Evolutionary conservation across 2,797 vertebrate species (phyloP), one percentile per base, ranked within the genome.

Genomic region (Decapterus maruadsi): DNA sequence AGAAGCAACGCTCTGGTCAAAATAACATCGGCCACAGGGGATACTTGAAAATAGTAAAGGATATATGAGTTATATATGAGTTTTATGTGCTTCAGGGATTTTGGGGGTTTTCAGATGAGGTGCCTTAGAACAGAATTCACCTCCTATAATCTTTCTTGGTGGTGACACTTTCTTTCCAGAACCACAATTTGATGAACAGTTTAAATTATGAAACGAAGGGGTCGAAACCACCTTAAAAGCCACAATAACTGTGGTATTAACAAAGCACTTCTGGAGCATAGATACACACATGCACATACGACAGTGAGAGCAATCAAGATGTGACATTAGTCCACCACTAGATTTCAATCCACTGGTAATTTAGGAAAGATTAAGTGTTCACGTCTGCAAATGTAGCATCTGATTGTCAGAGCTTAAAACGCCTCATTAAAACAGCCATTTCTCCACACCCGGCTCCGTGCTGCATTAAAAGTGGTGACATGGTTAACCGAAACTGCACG

Each of bases 31-130:
- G 62, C 31, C 83, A 54, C 78, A 53, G 42, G 84, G 72, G 83
- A 83, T 64, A 58, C 58, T 68, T 82, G 72, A 73, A 84, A 83
- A 86, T 82, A 82, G 74, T 67, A 59, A 78, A 77, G 20, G 46
- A 81, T 80, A 72, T 80, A 83, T 48, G 45, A 77, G 69, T 86
- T 71, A 88, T 82, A 42, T 68, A 65, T 83, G 81, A 81, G 53
- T 76, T 84, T 74, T 54, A 76, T 82, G 42, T 36, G 43, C 76
- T 62, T 38, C n/a, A 14, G 53, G 73, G 66, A 77, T 66, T 66
- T 75, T 75, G 73, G 22, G 64, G 29, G 8, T n/a, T 80, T 83
- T 85, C 40, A 69, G 26, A 59, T 56, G 48, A 71, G 54, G 58
- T 43, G 20, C 29, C 38, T 74, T 9, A n/a, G 17, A 82, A 42